Percentiles rank a stretch among this genome's conserved stretches.
These are phyloP conservation scores for Ophonus ardosiacus DNA, from an alignment of 2,888 invertebrate species.

Conservation along the genomic window DNA sequence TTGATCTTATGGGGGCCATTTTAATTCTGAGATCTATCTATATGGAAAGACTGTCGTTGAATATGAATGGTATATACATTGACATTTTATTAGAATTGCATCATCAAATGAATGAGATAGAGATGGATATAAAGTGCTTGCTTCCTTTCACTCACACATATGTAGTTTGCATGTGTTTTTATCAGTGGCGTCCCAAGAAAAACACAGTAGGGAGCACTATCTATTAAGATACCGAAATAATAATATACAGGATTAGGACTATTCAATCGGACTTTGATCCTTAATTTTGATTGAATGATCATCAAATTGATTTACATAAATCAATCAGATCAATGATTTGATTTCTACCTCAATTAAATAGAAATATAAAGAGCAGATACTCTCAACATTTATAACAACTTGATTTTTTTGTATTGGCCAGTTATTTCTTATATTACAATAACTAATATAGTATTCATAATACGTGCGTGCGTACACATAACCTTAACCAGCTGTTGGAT, in stretches of 20 bases:
- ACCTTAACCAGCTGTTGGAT: no score
- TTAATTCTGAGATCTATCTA: constrained; percentile 27
- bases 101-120: constrained; percentile 63
- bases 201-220: background rate
- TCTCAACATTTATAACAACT: no score
- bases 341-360: no score
- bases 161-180: constrained; percentile 24
- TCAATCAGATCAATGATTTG: no score
- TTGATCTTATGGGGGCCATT: constrained; percentile 38
- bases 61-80: constrained; percentile 62
- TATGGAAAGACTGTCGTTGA: constrained; percentile 52
- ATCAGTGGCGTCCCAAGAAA: constrained; percentile 36
- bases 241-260: background rate
- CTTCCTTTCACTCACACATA: constrained; percentile 60
- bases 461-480: no score
- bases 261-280: no score
- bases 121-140: constrained; percentile 61
- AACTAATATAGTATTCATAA: no score
- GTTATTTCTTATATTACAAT: no score
- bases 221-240: constrained; percentile 21
- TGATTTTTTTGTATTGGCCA: no score
- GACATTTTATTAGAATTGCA: constrained; percentile 63
- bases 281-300: no score
- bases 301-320: no score
- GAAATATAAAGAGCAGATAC: no score